Evolutionary conservation across 2,797 vertebrate genomes (phyloP).

Genomic region (Sparidentex hasta): DNA sequence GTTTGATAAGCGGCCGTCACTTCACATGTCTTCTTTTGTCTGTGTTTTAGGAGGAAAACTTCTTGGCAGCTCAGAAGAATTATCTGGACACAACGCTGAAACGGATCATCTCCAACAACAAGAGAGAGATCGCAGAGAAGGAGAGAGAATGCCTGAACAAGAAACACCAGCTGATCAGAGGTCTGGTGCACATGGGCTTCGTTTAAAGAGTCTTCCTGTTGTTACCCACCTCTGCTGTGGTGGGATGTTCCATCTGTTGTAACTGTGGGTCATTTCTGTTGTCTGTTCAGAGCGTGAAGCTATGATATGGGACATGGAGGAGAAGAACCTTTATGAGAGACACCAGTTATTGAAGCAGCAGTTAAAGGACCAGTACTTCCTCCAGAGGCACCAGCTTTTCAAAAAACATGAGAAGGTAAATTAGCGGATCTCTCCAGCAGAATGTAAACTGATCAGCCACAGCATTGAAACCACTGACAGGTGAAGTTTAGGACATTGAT

Average conservation of each 20-base stretch:
- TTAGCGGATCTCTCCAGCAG: neutral
- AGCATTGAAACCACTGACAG: too few species aligned
- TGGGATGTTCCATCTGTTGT: neutral
- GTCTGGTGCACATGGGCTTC: slow-evolving; percentile 69
- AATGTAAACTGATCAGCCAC: too few species aligned
- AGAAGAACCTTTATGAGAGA: slow-evolving; percentile 92
- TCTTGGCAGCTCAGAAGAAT: slow-evolving; percentile 87
- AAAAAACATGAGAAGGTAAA: slow-evolving; percentile 96
- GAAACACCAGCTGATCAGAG: slow-evolving; percentile 94
- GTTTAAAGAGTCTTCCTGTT: neutral
- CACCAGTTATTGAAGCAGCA: slow-evolving; percentile 97
- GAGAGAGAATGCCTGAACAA: slow-evolving; percentile 91
- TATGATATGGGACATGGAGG: slow-evolving; percentile 93
- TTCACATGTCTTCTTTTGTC: neutral
- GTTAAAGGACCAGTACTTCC: slow-evolving; percentile 97
- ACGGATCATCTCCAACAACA: slow-evolving; percentile 90
- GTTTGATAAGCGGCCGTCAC: neutral
- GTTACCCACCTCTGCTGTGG: neutral
- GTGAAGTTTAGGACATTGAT: too few species aligned
- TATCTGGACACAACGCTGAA: slow-evolving; percentile 89
- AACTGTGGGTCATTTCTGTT: neutral
- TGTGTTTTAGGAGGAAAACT: slow-evolving; percentile 89
- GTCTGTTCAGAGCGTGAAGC: slow-evolving; percentile 89
- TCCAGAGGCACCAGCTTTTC: slow-evolving; percentile 95
- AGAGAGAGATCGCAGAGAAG: slow-evolving; percentile 91